A percentile compares a stretch with the other conserved stretches of the same genome.
phyloP scores from a whole-genome alignment of 2,797 vertebrate species.

The Luscinia luscinia region DNA sequence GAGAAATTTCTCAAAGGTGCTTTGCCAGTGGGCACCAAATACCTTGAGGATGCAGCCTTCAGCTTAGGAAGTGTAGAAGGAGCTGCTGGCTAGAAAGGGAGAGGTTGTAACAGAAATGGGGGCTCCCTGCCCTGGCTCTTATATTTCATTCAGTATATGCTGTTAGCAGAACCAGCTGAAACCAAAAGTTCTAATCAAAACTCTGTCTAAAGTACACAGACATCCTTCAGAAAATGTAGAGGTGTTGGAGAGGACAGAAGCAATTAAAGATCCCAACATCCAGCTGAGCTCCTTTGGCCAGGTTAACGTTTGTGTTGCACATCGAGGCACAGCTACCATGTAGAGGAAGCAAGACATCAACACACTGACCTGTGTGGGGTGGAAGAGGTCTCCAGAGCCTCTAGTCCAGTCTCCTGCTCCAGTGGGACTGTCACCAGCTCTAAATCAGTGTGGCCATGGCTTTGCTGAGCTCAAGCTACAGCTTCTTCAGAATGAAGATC shows the following conservation, averaged over 20 bases:
- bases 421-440: neutral
- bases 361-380: neutral
- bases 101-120: neutral
- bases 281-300: neutral
- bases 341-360: neutral
- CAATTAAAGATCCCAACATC: neutral
- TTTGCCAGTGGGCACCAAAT: neutral
- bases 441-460: neutral
- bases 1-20: neutral
- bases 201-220: neutral
- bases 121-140: neutral
- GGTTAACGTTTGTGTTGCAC: neutral
- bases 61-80: neutral
- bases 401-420: neutral
- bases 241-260: neutral
- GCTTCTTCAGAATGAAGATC: neutral
- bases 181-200: neutral
- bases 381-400: neutral
- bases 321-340: neutral
- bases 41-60: neutral
- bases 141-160: neutral
- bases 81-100: neutral
- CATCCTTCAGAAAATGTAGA: neutral
- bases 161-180: neutral
- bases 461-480: neutral